These are phyloP conservation scores for Phrynocephalus guinanensis DNA, from an alignment of 2,797 vertebrate genomes.

Conservation along the genomic window DNA sequence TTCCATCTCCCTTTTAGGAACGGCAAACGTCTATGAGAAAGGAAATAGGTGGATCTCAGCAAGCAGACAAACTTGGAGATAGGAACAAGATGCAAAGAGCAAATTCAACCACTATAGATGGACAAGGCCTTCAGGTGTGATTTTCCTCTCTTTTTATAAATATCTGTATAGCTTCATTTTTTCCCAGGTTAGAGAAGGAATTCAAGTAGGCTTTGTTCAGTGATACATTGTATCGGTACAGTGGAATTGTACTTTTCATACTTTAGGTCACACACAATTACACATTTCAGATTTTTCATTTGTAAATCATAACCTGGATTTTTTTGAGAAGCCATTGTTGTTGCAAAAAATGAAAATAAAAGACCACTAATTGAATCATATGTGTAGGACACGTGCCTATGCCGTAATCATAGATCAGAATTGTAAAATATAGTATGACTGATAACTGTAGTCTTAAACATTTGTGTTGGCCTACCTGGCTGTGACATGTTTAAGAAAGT, in stretches of 20 bases:
- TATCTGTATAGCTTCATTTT: neutral
- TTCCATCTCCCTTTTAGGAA: constrained; percentile 78
- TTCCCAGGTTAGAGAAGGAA: neutral
- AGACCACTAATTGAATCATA: neutral
- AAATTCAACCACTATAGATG: constrained; percentile 92
- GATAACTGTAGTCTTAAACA: neutral
- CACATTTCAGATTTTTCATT: neutral
- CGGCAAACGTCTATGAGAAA: constrained; percentile 89
- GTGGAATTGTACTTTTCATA: neutral
- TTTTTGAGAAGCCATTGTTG: neutral
- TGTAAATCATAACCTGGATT: neutral
- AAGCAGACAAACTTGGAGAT: constrained; percentile 83
- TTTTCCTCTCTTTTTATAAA: constrained; percentile 44
- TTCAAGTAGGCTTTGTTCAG: neutral
- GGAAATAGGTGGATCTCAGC: constrained; percentile 79
- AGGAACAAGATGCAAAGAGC: constrained; percentile 92
- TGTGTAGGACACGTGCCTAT: neutral
- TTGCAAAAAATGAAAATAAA: neutral
- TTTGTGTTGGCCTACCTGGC: neutral
- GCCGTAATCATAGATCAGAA: neutral
- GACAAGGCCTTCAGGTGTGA: constrained; percentile 92
- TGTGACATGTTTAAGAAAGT: constrained; percentile 18
- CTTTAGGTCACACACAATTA: neutral
- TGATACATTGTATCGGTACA: neutral
- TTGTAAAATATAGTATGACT: neutral